phyloP scores from a whole-genome alignment of 37 sponge, comb jelly and placozoan genomes.

The Bolinopsis microptera region DNA sequence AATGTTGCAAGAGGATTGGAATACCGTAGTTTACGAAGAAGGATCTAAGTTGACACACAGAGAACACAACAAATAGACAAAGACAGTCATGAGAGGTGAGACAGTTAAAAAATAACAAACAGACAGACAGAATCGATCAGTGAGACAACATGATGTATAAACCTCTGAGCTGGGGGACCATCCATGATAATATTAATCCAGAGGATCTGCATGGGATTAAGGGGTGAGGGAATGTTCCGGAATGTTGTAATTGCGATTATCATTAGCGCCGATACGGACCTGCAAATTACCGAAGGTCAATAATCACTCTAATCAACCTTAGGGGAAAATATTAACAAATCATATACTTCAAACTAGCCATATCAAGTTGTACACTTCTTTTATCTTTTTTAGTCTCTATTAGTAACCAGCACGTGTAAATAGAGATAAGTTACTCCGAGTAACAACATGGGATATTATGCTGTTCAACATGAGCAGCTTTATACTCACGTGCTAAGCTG shows the following conservation, averaged over 20 bases:
- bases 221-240: slow-evolving; percentile 89
- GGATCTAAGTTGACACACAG: too few species aligned
- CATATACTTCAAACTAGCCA: too few species aligned
- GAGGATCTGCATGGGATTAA: slow-evolving; percentile 99
- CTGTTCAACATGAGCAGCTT: too few species aligned
- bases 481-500: slow-evolving; percentile 97
- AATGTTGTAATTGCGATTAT: slow-evolving; percentile 90
- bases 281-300: too few species aligned
- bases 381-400: too few species aligned
- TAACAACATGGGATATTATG: neutral
- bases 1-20: too few species aligned
- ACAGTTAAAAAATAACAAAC: neutral
- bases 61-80: neutral
- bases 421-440: neutral
- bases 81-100: neutral
- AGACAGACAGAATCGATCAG: neutral
- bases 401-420: neutral
- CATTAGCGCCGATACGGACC: slow-evolving; percentile 93
- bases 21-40: too few species aligned
- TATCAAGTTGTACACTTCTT: too few species aligned
- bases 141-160: neutral
- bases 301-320: too few species aligned
- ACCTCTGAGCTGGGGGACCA: slow-evolving; percentile 99
- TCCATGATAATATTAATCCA: slow-evolving; percentile 99
- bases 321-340: too few species aligned